These are phyloP conservation scores for Passer montanus DNA, from an alignment of 2,113 vertebrate species.

Conservation along the genomic window DNA sequence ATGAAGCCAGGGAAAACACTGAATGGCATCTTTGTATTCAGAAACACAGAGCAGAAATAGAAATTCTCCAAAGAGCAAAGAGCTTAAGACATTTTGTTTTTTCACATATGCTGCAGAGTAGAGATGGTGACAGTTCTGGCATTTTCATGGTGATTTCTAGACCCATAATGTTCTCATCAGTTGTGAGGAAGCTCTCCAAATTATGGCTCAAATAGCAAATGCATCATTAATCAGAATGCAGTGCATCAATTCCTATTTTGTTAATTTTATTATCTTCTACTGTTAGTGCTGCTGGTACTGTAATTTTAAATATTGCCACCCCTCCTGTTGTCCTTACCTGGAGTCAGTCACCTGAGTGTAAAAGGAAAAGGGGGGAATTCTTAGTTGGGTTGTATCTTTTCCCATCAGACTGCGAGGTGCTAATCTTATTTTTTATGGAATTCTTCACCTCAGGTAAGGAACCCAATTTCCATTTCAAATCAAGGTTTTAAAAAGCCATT, in stretches of 20 bases:
- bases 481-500: background rate
- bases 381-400: background rate
- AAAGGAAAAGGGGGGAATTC: background rate
- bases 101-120: background rate
- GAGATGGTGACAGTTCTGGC: background rate
- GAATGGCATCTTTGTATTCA: background rate
- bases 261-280: background rate
- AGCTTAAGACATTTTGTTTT: background rate
- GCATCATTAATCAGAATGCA: background rate
- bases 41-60: background rate
- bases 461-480: background rate
- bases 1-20: background rate
- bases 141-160: background rate
- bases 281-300: background rate
- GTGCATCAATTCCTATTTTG: background rate
- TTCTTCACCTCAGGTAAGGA: background rate
- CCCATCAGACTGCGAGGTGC: fast-evolving
- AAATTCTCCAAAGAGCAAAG: background rate
- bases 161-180: background rate
- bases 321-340: background rate
- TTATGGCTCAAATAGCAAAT: background rate
- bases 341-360: background rate
- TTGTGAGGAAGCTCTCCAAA: background rate
- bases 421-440: background rate
- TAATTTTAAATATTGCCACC: background rate